Conservation (phyloP, 2,888 invertebrate species). For the Aphelenchoides bicaudatus region DNA sequence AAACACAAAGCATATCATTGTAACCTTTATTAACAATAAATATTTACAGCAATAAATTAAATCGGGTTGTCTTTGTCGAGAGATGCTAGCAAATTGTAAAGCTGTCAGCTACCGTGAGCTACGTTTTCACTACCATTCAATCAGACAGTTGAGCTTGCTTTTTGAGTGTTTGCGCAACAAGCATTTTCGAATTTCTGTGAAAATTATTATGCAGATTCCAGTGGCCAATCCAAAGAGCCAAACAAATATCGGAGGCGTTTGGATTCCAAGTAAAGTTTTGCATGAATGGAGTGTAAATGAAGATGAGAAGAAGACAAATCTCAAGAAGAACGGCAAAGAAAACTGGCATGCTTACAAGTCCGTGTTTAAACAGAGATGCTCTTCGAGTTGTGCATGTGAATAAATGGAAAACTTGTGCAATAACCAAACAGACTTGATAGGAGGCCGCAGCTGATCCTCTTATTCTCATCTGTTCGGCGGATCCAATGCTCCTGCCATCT, state of each 20-base stretch:
- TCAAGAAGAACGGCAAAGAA: conserved; percentile 17
- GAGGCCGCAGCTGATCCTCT: conserved; percentile 20
- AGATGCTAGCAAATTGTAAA: too few relatives aligned
- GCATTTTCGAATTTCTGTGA: conserved; percentile 18
- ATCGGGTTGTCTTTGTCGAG: too few relatives aligned
- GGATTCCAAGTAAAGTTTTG: conserved; percentile 7
- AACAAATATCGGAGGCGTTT: conserved; percentile 17
- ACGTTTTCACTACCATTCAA: conserved; percentile 5
- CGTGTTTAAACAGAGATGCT: conserved; percentile 14
- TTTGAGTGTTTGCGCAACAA: not conserved
- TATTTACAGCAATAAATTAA: too few relatives aligned
- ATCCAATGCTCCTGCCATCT: not conserved
- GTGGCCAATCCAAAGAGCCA: conserved; percentile 15
- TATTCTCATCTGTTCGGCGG: conserved; percentile 8
- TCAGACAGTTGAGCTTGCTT: not conserved
- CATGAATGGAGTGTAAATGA: conserved; percentile 16
- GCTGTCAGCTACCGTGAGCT: too few relatives aligned
- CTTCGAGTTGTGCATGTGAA: conserved; percentile 22
- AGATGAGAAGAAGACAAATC: conserved; percentile 5
- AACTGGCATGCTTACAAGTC: conserved; percentile 9
- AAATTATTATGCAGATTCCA: conserved; percentile 5
- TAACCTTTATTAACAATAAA: too few relatives aligned
- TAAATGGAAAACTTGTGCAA: conserved; percentile 18
- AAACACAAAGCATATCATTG: not conserved
- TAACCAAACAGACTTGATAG: conserved; percentile 18